These are phyloP conservation scores for Pelecanoides urinatrix DNA, from an alignment of 2,113 vertebrate species.

Conservation along the genomic window DNA sequence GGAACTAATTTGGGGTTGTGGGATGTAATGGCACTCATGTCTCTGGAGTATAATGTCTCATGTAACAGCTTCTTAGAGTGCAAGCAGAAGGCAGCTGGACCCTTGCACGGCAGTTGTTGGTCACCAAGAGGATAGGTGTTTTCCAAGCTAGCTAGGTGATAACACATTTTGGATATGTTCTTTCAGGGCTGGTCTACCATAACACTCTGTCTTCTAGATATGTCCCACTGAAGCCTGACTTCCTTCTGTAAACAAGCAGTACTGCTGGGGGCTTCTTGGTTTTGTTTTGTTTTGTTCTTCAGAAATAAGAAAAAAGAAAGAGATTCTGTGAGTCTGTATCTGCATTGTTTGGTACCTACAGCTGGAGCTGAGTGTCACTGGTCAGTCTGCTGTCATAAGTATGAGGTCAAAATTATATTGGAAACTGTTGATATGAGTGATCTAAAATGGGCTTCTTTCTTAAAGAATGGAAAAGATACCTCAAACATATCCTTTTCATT, in stretches of 20 bases:
- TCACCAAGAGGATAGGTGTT: not conserved
- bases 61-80: not conserved
- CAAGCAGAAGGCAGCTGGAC: not conserved
- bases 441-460: not conserved
- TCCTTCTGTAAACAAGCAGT: not conserved
- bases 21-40: not conserved
- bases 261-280: rapidly evolving
- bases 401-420: not conserved
- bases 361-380: not conserved
- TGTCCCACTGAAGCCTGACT: not conserved
- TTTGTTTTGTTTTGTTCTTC: not conserved
- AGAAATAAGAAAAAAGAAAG: not conserved
- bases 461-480: not conserved
- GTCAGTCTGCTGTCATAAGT: not conserved
- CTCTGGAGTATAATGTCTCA: not conserved
- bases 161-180: not conserved
- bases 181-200: not conserved
- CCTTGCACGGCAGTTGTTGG: not conserved
- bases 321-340: not conserved
- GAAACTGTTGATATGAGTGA: not conserved
- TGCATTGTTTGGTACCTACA: not conserved
- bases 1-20: not conserved
- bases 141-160: not conserved
- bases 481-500: not conserved
- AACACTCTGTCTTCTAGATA: not conserved